phyloP scores from a whole-genome alignment of 2,797 vertebrate species.

The Spinus olivaceus region DNA sequence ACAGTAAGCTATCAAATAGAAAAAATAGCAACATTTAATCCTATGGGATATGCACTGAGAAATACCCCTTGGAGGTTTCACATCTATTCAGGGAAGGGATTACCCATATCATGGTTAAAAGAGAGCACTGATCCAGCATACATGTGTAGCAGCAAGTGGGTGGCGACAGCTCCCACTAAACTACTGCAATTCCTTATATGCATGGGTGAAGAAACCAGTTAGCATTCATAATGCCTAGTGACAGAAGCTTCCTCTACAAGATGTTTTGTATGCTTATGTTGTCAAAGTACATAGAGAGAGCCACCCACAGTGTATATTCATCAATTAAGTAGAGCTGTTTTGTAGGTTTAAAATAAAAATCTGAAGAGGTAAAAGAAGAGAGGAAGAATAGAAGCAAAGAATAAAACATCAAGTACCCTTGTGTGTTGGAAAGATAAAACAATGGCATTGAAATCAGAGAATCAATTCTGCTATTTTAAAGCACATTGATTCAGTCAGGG shows the following conservation, averaged over 20 bases:
- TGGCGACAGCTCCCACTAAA: neutral
- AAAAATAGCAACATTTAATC: neutral
- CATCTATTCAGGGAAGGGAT: neutral
- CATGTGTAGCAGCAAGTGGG: neutral
- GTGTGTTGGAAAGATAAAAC: conserved; percentile 46
- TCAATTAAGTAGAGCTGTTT: neutral
- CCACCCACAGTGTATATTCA: neutral
- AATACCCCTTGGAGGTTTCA: neutral
- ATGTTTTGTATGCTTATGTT: neutral
- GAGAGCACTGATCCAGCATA: neutral
- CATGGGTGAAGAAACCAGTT: neutral
- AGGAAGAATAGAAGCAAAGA: neutral
- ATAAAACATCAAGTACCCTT: neutral
- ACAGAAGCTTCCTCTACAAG: conserved; percentile 10
- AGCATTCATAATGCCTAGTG: conserved; percentile 21
- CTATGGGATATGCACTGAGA: neutral
- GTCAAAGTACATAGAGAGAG: neutral
- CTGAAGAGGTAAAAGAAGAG: neutral
- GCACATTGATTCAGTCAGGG: conserved; percentile 50
- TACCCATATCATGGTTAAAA: neutral
- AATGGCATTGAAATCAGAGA: conserved; percentile 51
- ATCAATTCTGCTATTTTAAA: conserved; percentile 66
- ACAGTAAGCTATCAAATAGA: neutral
- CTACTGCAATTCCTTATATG: neutral
- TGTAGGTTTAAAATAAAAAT: neutral